These are phyloP conservation scores for Rhyacophila evoluta DNA, from an alignment of 2,888 invertebrate species.

Conservation along the genomic window DNA sequence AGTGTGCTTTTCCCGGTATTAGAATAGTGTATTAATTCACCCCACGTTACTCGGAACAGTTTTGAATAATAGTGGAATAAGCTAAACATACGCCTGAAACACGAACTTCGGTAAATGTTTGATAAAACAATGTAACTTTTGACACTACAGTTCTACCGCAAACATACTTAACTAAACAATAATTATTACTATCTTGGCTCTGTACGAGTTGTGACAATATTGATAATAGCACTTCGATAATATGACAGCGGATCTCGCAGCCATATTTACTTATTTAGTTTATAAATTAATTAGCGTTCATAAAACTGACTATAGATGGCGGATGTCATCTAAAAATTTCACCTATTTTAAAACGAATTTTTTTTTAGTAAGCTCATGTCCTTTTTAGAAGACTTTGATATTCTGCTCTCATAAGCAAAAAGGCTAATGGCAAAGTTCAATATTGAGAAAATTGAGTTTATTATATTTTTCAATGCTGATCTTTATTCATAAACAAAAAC, in stretches of 20 bases:
- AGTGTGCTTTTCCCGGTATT: background rate
- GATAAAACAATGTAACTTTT: conserved; percentile 6
- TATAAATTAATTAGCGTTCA: too few species aligned
- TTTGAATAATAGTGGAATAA: conserved; percentile 11
- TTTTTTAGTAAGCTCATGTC: too few species aligned
- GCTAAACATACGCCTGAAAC: background rate
- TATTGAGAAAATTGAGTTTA: too few species aligned
- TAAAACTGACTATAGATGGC: too few species aligned
- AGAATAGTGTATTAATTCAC: background rate
- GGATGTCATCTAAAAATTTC: too few species aligned
- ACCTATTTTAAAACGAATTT: too few species aligned
- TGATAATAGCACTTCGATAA: background rate
- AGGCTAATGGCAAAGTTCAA: too few species aligned
- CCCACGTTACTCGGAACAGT: background rate
- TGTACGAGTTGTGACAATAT: background rate
- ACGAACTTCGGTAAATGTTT: conserved; percentile 7
- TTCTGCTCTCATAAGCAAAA: too few species aligned
- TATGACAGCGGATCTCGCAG: background rate
- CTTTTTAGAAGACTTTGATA: too few species aligned
- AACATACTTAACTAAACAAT: background rate
- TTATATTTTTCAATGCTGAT: too few species aligned
- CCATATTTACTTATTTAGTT: too few species aligned
- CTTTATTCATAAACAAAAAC: too few species aligned
- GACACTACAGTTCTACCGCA: background rate
- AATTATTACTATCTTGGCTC: background rate